Percentiles rank a stretch among this genome's conserved stretches.
phyloP scores from a whole-genome alignment of 2,888 invertebrate genomes.

The Tetrapedia diversipes region DNA sequence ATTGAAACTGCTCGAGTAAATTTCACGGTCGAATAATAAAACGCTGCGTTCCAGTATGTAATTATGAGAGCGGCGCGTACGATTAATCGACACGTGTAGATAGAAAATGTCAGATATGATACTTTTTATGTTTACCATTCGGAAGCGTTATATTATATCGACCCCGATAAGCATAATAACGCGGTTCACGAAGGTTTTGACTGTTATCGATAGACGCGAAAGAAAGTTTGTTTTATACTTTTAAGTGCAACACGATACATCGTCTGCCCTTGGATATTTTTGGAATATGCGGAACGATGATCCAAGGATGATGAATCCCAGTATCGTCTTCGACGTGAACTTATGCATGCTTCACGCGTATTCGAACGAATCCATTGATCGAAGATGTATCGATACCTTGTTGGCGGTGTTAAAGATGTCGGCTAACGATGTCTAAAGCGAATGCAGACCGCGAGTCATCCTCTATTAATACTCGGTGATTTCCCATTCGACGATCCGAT shows the following conservation, averaged over 20 bases:
- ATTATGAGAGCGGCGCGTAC: slow-evolving; percentile 2
- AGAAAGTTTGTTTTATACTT: slow-evolving; percentile 18
- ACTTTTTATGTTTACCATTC: slow-evolving; percentile 4
- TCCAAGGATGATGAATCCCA: slow-evolving; percentile 4
- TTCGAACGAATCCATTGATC: slow-evolving; percentile 37
- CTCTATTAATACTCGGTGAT: slow-evolving; percentile 78
- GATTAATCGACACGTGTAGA: slow-evolving; percentile 19
- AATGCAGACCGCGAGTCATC: slow-evolving; percentile 74
- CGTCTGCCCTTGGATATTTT: slow-evolving; percentile 56
- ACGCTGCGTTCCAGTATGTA: not conserved
- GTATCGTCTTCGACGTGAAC: slow-evolving; percentile 20
- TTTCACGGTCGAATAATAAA: slow-evolving; percentile 24
- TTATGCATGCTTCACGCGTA: slow-evolving; percentile 21
- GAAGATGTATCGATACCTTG: slow-evolving; percentile 45
- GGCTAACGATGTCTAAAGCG: slow-evolving; percentile 63
- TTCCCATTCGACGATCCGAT: slow-evolving; percentile 72
- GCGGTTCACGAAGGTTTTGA: not conserved
- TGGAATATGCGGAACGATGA: slow-evolving; percentile 25
- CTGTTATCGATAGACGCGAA: slow-evolving; percentile 22
- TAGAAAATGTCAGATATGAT: not conserved
- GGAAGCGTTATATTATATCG: no score
- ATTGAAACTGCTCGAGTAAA: slow-evolving; percentile 6
- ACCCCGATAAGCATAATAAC: slow-evolving; percentile 2
- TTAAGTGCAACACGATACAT: slow-evolving; percentile 29
- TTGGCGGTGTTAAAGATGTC: slow-evolving; percentile 50